Conservation (phyloP, 2,888 invertebrate species). For the Temnothorax ravouxi region DNA sequence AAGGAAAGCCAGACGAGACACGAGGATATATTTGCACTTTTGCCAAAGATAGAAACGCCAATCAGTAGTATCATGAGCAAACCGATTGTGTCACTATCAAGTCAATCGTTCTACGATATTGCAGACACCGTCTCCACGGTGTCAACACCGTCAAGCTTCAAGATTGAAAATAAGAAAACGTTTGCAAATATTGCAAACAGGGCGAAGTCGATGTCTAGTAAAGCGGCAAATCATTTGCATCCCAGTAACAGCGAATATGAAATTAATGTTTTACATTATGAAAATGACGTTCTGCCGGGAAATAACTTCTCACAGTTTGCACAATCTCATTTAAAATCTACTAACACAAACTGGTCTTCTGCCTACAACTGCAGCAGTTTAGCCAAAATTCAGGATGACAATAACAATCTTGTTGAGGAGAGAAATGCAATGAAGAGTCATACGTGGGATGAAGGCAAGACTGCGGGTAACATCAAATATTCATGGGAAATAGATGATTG, state of each 20-base stretch:
- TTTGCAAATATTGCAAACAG: slow-evolving; percentile 7
- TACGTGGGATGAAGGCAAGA: neutral
- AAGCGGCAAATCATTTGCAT: neutral
- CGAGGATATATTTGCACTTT: neutral
- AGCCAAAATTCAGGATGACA: neutral
- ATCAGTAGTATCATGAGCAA: neutral
- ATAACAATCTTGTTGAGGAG: neutral
- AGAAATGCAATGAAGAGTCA: neutral
- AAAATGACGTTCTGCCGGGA: neutral
- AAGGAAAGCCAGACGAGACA: neutral
- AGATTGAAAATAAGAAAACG: neutral
- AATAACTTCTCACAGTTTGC: neutral
- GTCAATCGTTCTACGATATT: neutral
- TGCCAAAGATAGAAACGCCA: slow-evolving; percentile 11
- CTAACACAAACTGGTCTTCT: neutral
- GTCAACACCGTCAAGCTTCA: neutral
- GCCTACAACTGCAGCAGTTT: neutral
- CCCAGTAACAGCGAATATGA: slow-evolving; percentile 27
- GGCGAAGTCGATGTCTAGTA: neutral
- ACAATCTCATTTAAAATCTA: slow-evolving; percentile 3
- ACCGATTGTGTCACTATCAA: neutral
- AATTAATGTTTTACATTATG: slow-evolving; percentile 50
- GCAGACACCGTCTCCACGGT: neutral
- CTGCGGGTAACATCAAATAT: neutral
- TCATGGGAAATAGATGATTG: neutral